Base-by-base conservation (phyloP, 1,140 invertebrate genomes). In the Orchesella cincta region DNA sequence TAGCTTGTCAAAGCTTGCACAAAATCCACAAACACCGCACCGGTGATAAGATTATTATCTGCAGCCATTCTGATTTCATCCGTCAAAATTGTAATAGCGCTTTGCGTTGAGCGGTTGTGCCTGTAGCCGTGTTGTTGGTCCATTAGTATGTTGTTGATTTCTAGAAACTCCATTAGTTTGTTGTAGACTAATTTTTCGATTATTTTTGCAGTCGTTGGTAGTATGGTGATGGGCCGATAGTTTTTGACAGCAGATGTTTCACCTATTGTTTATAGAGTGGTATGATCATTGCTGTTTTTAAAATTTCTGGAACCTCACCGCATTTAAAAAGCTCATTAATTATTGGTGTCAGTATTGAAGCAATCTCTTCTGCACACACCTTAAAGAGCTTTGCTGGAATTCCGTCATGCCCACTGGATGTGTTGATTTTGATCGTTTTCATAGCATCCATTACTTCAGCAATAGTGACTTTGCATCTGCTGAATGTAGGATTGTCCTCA, bases 61-160 rank as follows among this genome's bases (percentile, higher is more conserved):
- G 23, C 23, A 64, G 2, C 23, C 14, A 12, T 51, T 73, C 29
- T 36, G 14, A 73, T 39, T 39, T 39, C 8, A 46, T 73, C 71
- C 2, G 71, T 73, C 20, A 73, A 14, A 1, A 73, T 5, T 26
- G 39, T 36, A 28, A 73, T 26, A 3, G 36, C 71, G 29, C 71
- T 73, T 73, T 73, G 34, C 3, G 71, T 73, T 73, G 71, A 73
- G 18, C 71, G 18, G 5, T 73, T 3, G 1, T 14, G 16, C 8
- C 71, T 14, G 36, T 73, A 73, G 23, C 35, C 71, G 28, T 73
- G 71, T 26, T 73, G 71, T 73, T 73, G 3, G 8, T 29, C 14
- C 31, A 67, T 67, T 31, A 67, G 3, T 31, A 67, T 3, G 62
- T 31, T 67, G 14, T 29, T 31, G 12, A 31, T 31, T n/a, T 67